Conservation (phyloP, 2,797 vertebrate genomes). For the Carduelis carduelis region DNA sequence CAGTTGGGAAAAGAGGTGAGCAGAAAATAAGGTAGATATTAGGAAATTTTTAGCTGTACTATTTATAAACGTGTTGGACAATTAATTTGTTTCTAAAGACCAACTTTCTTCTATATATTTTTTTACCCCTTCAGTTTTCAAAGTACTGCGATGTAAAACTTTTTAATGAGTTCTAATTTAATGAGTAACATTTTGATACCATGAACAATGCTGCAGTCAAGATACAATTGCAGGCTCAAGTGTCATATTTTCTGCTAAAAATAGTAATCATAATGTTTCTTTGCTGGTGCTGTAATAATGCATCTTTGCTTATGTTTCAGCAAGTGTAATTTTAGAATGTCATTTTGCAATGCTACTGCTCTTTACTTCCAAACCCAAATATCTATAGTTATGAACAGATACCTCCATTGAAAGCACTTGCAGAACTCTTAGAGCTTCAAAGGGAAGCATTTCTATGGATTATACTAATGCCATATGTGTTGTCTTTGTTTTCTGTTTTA, state of each 20-base stretch:
- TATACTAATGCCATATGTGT: neutral
- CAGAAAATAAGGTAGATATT: neutral
- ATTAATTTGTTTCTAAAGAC: neutral
- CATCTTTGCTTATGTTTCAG: neutral
- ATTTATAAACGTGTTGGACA: neutral
- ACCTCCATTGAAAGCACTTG: neutral
- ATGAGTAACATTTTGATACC: neutral
- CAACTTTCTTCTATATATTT: accelerated
- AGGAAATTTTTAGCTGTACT: neutral
- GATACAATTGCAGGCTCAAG: neutral
- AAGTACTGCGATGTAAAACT: neutral
- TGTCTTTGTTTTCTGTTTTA: neutral
- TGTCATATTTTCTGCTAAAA: neutral
- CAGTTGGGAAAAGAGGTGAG: neutral
- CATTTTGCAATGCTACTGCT: neutral
- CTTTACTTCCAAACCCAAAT: neutral
- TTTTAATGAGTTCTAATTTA: neutral
- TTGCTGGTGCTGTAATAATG: neutral
- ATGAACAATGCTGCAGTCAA: neutral
- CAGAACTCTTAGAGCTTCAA: neutral
- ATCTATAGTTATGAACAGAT: neutral
- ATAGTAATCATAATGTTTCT: neutral
- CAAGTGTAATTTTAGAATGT: neutral
- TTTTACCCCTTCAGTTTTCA: neutral
- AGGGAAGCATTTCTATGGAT: neutral